A percentile compares a stretch with the other conserved stretches of the same genome.
These are phyloP conservation scores for Lasioglossum morio DNA, from an alignment of 2,888 invertebrate genomes.

Conservation along the genomic window DNA sequence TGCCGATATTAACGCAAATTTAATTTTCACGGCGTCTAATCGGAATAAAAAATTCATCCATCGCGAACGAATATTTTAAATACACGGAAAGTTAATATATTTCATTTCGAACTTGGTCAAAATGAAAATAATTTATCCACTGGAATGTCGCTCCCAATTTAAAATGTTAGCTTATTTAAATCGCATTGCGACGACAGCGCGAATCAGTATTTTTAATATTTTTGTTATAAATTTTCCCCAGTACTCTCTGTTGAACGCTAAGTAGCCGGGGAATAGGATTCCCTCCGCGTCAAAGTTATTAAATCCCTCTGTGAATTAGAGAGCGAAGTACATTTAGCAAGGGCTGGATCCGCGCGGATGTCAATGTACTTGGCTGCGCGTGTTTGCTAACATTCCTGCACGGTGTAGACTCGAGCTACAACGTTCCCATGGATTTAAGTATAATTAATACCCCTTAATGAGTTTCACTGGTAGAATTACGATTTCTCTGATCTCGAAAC, in stretches of 20 bases:
- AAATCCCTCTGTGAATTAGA: slow-evolving; percentile 41
- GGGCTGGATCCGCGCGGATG: neutral
- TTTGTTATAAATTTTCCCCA: neutral
- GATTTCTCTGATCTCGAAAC: neutral
- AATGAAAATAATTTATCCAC: too few species aligned
- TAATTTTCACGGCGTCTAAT: neutral
- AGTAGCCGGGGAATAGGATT: neutral
- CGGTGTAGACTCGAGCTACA: neutral
- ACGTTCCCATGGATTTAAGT: slow-evolving; percentile 8
- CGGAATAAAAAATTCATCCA: too few species aligned
- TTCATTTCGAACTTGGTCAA: too few species aligned
- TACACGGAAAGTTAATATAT: too few species aligned
- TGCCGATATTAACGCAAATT: neutral
- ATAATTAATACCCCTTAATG: slow-evolving; percentile 6
- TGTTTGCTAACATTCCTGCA: neutral
- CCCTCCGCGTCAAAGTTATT: slow-evolving; percentile 3
- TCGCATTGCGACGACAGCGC: too few species aligned
- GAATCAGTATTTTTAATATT: neutral
- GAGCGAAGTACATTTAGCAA: neutral
- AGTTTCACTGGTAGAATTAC: slow-evolving; percentile 9
- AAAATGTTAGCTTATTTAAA: too few species aligned
- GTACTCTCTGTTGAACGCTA: neutral
- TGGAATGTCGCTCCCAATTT: too few species aligned
- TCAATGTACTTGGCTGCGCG: too few species aligned
- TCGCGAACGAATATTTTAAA: too few species aligned